These are phyloP conservation scores for Drosophila glabriapex DNA, from an alignment of 2,888 invertebrate species.

Conservation along the genomic window DNA sequence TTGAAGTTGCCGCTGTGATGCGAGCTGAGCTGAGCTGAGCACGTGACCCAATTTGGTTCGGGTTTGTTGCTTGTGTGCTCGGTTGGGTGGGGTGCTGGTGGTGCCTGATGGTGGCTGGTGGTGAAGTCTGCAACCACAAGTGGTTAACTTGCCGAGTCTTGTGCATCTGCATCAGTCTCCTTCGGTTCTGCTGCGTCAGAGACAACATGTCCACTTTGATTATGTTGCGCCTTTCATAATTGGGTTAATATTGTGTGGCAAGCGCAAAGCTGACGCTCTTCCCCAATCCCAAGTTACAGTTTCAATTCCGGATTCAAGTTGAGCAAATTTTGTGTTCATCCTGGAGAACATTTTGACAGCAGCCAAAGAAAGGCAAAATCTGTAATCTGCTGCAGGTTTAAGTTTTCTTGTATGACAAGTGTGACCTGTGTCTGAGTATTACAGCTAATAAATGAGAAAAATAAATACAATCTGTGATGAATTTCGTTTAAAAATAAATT, in stretches of 20 bases:
- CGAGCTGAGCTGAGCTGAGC: constrained; percentile 38
- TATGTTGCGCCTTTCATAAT: constrained; percentile 76
- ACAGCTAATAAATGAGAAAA: constrained; percentile 24
- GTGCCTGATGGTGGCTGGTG: neutral
- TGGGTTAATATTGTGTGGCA: constrained; percentile 79
- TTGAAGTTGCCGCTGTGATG: constrained; percentile 48
- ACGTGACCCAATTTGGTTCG: constrained; percentile 75
- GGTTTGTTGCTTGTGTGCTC: constrained; percentile 26
- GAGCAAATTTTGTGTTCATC: constrained; percentile 14
- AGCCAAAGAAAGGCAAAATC: constrained; percentile 34
- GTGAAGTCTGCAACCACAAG: constrained; percentile 27
- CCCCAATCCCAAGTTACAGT: constrained; percentile 25
- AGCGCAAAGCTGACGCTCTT: constrained; percentile 37
- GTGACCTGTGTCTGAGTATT: constrained; percentile 40
- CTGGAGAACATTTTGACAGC: constrained; percentile 52
- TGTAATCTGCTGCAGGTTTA: constrained; percentile 16
- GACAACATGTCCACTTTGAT: constrained; percentile 69
- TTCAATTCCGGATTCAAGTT: constrained; percentile 15
- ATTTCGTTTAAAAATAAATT: neutral
- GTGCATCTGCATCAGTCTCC: constrained; percentile 28
- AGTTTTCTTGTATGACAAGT: constrained; percentile 54
- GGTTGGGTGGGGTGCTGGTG: constrained; percentile 19
- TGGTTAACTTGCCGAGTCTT: constrained; percentile 32
- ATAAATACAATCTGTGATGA: constrained; percentile 12
- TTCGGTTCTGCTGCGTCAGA: constrained; percentile 11